Evolutionary conservation across 1,140 invertebrate species (phyloP).

Genomic region (Drosophila simulans): DNA sequence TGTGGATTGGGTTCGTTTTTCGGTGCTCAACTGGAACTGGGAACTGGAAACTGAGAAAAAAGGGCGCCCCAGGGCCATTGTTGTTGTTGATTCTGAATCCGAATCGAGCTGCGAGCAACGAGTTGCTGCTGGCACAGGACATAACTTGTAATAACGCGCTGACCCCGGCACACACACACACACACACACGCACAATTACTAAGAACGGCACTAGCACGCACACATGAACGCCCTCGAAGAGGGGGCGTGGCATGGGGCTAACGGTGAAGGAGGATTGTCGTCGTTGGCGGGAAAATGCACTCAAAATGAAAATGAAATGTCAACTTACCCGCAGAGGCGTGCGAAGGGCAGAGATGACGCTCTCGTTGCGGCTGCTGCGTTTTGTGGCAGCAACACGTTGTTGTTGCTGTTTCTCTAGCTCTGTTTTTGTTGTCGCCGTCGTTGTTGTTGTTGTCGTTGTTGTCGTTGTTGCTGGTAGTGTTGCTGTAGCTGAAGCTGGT

Average conservation of each 20-base stretch:
- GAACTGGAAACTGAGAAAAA: background rate
- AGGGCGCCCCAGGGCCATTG: conserved; percentile 16
- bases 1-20: background rate
- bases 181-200: background rate
- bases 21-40: background rate
- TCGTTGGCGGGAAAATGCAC: conserved; percentile 55
- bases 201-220: conserved; percentile 1
- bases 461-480: background rate
- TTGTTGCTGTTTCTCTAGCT: conserved; percentile 25
- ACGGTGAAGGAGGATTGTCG: conserved; percentile 8
- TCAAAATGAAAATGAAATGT: conserved; percentile 71
- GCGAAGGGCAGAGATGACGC: conserved; percentile 56
- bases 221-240: background rate
- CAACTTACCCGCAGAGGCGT: conserved; percentile 72
- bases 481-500: background rate
- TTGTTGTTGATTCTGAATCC: conserved; percentile 30
- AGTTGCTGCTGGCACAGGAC: conserved; percentile 33
- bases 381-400: conserved; percentile 47
- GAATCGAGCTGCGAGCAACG: conserved; percentile 14
- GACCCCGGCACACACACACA: conserved; percentile 46
- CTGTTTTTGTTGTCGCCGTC: background rate
- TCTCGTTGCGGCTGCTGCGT: conserved; percentile 27
- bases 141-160: conserved; percentile 75
- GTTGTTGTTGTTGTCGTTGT: background rate
- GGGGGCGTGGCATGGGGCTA: background rate